phyloP scores from a whole-genome alignment of 2,888 invertebrate species.

The Apodemia duryi region DNA sequence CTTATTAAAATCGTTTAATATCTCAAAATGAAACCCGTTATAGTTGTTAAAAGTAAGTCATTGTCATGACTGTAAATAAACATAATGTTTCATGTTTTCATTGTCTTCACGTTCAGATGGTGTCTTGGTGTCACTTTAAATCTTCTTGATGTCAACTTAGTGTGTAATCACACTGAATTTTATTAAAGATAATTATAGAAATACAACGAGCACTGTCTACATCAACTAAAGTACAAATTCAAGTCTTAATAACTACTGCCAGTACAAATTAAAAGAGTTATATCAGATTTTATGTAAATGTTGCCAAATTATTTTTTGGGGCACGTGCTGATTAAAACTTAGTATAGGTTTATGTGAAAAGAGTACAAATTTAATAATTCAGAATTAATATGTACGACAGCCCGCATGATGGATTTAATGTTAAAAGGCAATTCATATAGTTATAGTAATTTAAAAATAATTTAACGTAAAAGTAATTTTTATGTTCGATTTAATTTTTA shows the following conservation, averaged over 20 bases:
- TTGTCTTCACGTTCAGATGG: conserved; percentile 42
- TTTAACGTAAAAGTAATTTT: conserved; percentile 7
- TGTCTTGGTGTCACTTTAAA: conserved; percentile 61
- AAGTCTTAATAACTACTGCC: conserved; percentile 71
- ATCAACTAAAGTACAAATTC: conserved; percentile 77
- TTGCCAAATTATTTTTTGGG: conserved; percentile 75
- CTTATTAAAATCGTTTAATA: not conserved
- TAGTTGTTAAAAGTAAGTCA: conserved; percentile 37
- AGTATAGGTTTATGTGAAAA: conserved; percentile 59
- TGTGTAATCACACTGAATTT: conserved; percentile 36
- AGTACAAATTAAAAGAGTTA: conserved; percentile 70
- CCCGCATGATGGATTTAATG: conserved; percentile 34
- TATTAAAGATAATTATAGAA: conserved; percentile 27
- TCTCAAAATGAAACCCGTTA: not conserved
- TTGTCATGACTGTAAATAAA: conserved; percentile 57
- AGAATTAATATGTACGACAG: conserved; percentile 35
- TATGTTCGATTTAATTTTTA: conserved; percentile 9
- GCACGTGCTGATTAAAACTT: conserved; percentile 61
- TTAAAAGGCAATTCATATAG: conserved; percentile 11
- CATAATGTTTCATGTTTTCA: conserved; percentile 37
- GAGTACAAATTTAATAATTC: conserved; percentile 55
- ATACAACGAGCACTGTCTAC: conserved; percentile 65
- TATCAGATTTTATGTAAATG: conserved; percentile 67
- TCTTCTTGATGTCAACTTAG: conserved; percentile 60
- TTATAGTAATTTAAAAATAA: conserved; percentile 1